Evolutionary conservation across 2,797 vertebrate genomes (phyloP).

Genomic region (Hapalemur alaotrensis): DNA sequence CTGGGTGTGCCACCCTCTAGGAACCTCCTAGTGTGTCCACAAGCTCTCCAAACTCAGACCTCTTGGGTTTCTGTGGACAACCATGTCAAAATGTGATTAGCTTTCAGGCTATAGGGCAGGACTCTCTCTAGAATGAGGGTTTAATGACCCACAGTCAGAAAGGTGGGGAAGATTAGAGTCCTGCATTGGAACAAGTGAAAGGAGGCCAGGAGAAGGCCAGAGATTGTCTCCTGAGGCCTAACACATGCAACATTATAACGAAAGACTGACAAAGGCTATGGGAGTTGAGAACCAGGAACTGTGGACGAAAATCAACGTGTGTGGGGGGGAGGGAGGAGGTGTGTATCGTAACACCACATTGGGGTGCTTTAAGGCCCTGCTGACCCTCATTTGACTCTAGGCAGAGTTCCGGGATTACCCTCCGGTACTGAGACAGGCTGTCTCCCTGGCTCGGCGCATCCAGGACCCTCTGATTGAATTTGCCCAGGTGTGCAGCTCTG

Average conservation of each 20-base stretch:
- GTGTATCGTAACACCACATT: background rate
- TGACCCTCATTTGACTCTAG: constrained; percentile 80
- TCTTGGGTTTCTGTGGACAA: background rate
- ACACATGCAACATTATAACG: background rate
- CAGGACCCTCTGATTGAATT: constrained; percentile 98
- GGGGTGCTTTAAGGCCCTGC: background rate
- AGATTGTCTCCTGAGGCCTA: background rate
- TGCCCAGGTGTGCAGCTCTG: constrained; percentile 96
- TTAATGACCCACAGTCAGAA: background rate
- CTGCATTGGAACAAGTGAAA: background rate
- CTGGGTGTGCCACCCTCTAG: background rate
- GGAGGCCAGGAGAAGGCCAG: background rate
- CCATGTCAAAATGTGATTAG: background rate
- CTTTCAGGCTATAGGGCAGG: background rate
- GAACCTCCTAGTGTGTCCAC: background rate
- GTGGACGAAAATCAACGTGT: background rate
- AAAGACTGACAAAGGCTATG: background rate
- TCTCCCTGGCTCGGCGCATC: constrained; percentile 96
- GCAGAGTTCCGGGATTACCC: constrained; percentile 97
- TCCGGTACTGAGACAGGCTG: constrained; percentile 95
- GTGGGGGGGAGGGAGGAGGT: too few relatives aligned
- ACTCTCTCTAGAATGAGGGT: background rate
- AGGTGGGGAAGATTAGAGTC: background rate
- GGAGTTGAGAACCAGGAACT: background rate
- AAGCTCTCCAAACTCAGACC: background rate